Evolutionary conservation across 2,888 invertebrate species (phyloP).

Genomic region (Nymphalis polychloros): DNA sequence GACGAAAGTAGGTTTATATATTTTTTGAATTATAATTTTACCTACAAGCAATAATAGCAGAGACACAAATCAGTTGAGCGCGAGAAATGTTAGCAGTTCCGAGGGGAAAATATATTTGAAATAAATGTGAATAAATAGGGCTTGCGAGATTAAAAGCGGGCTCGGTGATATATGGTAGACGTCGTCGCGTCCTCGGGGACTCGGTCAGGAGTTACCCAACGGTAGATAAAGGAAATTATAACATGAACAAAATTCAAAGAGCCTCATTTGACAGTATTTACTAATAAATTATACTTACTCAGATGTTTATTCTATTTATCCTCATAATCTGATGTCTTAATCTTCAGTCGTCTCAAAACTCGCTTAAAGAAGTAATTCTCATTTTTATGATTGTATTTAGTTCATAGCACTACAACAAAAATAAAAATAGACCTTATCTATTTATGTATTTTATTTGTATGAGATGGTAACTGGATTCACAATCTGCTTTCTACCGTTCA

Average conservation of each 20-base stretch:
- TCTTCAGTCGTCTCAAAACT: no score
- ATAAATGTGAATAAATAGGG: slow-evolving; percentile 78
- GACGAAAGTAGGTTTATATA: slow-evolving; percentile 62
- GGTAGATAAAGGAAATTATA: slow-evolving; percentile 28
- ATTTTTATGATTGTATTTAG: no score
- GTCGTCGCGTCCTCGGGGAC: slow-evolving; percentile 32
- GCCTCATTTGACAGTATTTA: background rate
- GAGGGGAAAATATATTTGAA: slow-evolving; percentile 74
- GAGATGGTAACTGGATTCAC: no score
- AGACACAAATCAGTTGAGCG: slow-evolving; percentile 73
- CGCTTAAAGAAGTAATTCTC: no score
- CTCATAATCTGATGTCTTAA: no score
- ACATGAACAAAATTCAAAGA: slow-evolving; percentile 13
- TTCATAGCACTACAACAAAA: no score
- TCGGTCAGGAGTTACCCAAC: slow-evolving; percentile 14
- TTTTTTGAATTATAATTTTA: slow-evolving; percentile 55
- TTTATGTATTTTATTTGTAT: no score
- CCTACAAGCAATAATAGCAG: slow-evolving; percentile 63
- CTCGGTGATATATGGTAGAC: slow-evolving; percentile 68
- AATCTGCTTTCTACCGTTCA: no score
- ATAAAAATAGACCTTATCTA: no score
- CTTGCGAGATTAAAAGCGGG: slow-evolving; percentile 75
- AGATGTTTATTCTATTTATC: background rate
- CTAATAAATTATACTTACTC: background rate
- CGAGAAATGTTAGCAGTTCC: slow-evolving; percentile 70